phyloP scores from a whole-genome alignment of 2,888 invertebrate genomes.

The Dicyrtomina minuta region DNA sequence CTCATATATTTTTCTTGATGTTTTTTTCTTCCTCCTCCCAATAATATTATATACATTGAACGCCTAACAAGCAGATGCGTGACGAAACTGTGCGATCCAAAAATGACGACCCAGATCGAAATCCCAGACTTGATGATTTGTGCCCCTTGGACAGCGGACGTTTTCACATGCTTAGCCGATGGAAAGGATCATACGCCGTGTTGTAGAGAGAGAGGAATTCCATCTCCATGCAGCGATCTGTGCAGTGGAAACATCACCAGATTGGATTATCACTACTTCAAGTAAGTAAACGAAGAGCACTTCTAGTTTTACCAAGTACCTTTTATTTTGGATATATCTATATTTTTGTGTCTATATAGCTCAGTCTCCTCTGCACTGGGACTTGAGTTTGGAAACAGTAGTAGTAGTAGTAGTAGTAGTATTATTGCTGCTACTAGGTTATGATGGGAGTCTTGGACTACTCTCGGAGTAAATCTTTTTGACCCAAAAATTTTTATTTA shows the following conservation, averaged over 20 bases:
- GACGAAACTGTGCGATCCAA: constrained; percentile 77
- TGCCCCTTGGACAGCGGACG: constrained; percentile 80
- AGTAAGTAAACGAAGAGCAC: too few relatives aligned
- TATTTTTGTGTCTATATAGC: background rate
- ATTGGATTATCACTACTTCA: constrained; percentile 78
- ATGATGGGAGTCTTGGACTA: too few relatives aligned
- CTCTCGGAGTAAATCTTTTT: too few relatives aligned
- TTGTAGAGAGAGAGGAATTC: constrained; percentile 73
- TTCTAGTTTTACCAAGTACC: background rate
- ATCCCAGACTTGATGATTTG: constrained; percentile 85
- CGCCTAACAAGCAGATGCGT: constrained; percentile 61
- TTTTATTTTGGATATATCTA: background rate
- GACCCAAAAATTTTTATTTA: too few relatives aligned
- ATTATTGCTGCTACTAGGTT: too few relatives aligned
- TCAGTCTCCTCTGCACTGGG: too few relatives aligned
- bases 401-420: too few relatives aligned
- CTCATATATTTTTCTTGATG: background rate
- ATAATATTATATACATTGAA: background rate
- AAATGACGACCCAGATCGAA: constrained; percentile 61
- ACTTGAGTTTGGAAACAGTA: too few relatives aligned
- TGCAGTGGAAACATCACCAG: constrained; percentile 78
- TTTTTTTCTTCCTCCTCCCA: background rate
- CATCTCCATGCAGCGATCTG: constrained; percentile 71
- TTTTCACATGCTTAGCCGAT: constrained; percentile 77
- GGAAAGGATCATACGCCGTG: constrained; percentile 80